These are phyloP conservation scores for Entomobrya multifasciata DNA, from an alignment of 2,888 invertebrate genomes.

Conservation along the genomic window DNA sequence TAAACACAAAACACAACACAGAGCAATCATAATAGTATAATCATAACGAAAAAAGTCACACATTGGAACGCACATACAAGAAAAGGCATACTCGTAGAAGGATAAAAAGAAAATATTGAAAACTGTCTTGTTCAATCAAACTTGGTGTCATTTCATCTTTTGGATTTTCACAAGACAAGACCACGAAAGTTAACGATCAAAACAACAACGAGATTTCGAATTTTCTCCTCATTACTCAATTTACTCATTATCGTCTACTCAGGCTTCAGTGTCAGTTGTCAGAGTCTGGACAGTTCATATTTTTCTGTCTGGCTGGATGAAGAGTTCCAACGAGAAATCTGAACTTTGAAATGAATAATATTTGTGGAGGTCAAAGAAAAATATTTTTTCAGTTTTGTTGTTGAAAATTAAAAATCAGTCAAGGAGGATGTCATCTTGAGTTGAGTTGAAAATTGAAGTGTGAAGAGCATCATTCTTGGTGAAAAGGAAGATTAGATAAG, in stretches of 20 bases:
- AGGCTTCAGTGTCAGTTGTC: conserved; percentile 17
- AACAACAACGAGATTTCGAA: background rate
- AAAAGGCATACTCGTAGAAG: too few species aligned
- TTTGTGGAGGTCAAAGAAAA: background rate
- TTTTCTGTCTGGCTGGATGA: background rate
- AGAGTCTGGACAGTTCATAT: conserved; percentile 5
- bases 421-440: background rate
- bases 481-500: conserved; percentile 9
- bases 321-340: background rate
- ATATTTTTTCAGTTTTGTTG: background rate
- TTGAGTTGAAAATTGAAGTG: background rate
- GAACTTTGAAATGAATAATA: background rate
- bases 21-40: background rate
- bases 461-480: background rate
- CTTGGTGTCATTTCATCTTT: conserved; percentile 34
- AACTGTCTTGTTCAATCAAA: conserved; percentile 17
- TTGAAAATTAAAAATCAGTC: background rate
- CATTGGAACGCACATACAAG: background rate
- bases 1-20: background rate
- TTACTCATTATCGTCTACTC: background rate
- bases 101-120: too few species aligned
- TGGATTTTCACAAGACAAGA: conserved; percentile 28
- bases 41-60: background rate
- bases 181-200: conserved; percentile 38
- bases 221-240: background rate